Evolutionary conservation across 2,888 invertebrate genomes (phyloP), one percentile per base, ranked within the genome.

Genomic region (Brenthis daphne): DNA sequence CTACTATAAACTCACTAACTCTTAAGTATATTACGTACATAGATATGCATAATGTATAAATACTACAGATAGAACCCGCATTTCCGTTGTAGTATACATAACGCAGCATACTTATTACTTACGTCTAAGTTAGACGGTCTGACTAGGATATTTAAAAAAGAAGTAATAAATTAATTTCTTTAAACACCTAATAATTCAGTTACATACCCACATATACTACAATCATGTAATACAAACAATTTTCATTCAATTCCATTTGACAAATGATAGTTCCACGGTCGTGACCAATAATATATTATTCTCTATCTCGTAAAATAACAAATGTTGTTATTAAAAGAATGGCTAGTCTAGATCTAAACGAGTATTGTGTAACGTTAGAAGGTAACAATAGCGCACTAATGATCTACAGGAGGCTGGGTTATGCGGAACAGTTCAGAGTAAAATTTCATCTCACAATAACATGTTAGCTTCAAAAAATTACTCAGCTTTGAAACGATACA

Each of bases 271-370:
- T 50, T 47, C 6, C 63, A 54, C 57, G 58, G 56, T 63, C 65
- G 61, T 56, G 68, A 57, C 53, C 54, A 58, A 65, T 51, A 63
- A 33, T 43, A 24, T 65, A 71, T 66, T 71, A 60, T 37, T 64
- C 60, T 20, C 60, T 20, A 66, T 69, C 66, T 71, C 48, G 61
- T 69, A 64, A 53, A 63, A 58, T 48, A 61, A 67, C 69, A 69
- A 69, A 69, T 60, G 64, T 63, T 63, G 53, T 69, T 71, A 69
- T 71, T 71, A 64, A 66, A 71, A 66, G 57, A 67, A 56, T 66
- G 64, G 58, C 69, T 50, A 67, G 69, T 60, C 67, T 64, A 67
- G 60, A 66, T 69, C 33, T 64, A 57, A 64, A 63, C 66, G 60
- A 55, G 24, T 57, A 64, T 73, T 73, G 66, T 65, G 48, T 68